phyloP scores from a whole-genome alignment of 2,797 vertebrate genomes.

The Neosilurus mollespiculum region DNA sequence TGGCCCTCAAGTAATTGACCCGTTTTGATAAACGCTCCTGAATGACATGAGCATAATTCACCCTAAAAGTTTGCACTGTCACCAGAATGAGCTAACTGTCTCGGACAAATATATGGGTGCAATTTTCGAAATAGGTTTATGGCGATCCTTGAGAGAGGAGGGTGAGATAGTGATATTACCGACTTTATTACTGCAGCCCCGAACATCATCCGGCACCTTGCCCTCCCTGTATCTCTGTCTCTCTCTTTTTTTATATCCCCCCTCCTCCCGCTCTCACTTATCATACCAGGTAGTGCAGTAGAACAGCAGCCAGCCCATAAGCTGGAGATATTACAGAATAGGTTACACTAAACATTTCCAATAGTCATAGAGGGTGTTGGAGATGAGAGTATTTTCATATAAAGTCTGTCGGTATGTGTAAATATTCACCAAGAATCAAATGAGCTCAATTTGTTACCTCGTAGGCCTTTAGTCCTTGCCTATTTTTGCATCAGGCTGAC shows the following conservation, averaged over 20 bases:
- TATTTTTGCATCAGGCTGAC: constrained; percentile 42
- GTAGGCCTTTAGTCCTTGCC: constrained; percentile 41
- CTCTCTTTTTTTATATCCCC: constrained; percentile 16
- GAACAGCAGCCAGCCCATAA: constrained; percentile 26
- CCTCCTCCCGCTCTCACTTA: not conserved
- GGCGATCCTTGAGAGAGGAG: constrained; percentile 79
- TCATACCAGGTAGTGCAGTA: constrained; percentile 23
- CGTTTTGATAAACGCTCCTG: constrained; percentile 75
- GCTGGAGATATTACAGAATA: constrained; percentile 26
- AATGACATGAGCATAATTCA: constrained; percentile 78
- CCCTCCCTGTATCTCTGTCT: constrained; percentile 49
- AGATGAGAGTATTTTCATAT: constrained; percentile 18
- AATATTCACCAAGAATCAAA: constrained; percentile 37
- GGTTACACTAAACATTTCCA: constrained; percentile 23
- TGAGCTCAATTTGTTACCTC: constrained; percentile 33
- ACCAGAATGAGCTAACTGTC: constrained; percentile 77
- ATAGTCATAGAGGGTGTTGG: constrained; percentile 1
- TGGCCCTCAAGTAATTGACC: constrained; percentile 76
- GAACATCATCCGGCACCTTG: constrained; percentile 69
- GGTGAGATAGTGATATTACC: constrained; percentile 79
- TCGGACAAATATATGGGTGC: constrained; percentile 75
- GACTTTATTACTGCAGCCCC: constrained; percentile 78
- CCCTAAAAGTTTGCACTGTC: constrained; percentile 79
- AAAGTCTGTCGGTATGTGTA: constrained; percentile 3
- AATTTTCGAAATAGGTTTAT: constrained; percentile 84